Evolutionary conservation across 2,797 vertebrate species (phyloP), one percentile per base, ranked within the genome.

Genomic region (Phrynocephalus forsythii): DNA sequence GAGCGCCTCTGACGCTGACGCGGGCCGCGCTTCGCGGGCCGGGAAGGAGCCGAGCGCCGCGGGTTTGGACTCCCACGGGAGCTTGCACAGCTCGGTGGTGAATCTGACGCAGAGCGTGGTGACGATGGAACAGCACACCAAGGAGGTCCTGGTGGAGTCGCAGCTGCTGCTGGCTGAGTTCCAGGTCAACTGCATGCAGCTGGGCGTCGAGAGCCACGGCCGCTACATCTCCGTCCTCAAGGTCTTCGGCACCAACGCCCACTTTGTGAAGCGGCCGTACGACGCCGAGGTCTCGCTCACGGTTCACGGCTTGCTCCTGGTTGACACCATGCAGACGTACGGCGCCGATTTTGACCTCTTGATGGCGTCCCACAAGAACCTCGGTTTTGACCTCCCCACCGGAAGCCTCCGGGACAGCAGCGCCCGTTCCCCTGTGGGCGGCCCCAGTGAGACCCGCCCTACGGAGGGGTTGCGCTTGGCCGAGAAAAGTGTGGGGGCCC

Each of bases 151-250:
- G 85, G 98, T 99, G 82, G 99, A 99, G 69, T 99, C 99, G 0
- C 98, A 98, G 83, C 98, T 99, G 16, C 98, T 99, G 13, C 92
- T 99, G 83, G 99, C 98, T 0, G 98, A 99, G 87, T 99, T 99
- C 92, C 98, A 98, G 91, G 98, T 99, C 0, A 99, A 99, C 95
- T 99, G 98, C 83, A 98, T 99, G 99, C 99, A 99, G 94, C 91
- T 99, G 15, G 99, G 98, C 0, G 98, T 99, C 26, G 99, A 99
- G 96, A 99, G 98, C 76, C 98, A 97, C 0, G 99, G 99, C 0
- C 97, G 98, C 1, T 99, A 99, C 88, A 99, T 99, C 93, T 99
- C 99, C 1, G 99, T 99, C 73, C 98, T 99, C 33, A 99, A 99
- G 90, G 99, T 99, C 1, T 99, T 99, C 84, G 98, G 98, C 79